phyloP scores from a whole-genome alignment of 2,888 invertebrate genomes.

The Caenorhabditis sp. region DNA sequence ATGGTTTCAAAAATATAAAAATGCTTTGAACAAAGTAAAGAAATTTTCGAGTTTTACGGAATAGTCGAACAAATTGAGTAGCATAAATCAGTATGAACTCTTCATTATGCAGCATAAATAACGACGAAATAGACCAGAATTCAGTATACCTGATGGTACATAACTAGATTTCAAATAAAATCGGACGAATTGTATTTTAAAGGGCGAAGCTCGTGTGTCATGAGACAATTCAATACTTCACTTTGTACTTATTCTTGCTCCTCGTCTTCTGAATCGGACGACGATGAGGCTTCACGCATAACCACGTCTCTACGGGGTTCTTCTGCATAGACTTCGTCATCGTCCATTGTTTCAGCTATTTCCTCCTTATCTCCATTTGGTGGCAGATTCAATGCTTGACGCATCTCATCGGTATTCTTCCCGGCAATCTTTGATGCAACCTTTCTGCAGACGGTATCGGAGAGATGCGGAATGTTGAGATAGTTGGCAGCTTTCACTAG shows the following conservation, averaged over 20 bases:
- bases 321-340: not conserved
- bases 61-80: too few species aligned
- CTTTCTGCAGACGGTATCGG: not conserved
- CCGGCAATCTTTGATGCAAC: conserved; percentile 18
- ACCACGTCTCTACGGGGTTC: not conserved
- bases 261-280: too few species aligned
- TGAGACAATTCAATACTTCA: too few species aligned
- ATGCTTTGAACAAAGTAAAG: not conserved
- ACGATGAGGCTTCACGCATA: not conserved
- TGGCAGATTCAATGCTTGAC: not conserved
- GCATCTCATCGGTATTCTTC: conserved; percentile 14
- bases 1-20: not conserved
- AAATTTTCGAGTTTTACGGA: too few species aligned
- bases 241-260: too few species aligned
- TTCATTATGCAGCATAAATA: too few species aligned
- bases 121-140: too few species aligned
- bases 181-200: too few species aligned
- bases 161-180: too few species aligned
- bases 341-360: not conserved
- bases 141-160: too few species aligned
- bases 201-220: too few species aligned
- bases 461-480: conserved; percentile 13
- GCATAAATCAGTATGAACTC: too few species aligned
- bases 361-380: not conserved
- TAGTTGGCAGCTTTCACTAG: conserved; percentile 34